Percentiles rank a stretch among this genome's conserved stretches.
These are phyloP conservation scores for Anorthoa munda DNA, from an alignment of 2,888 invertebrate species.

Conservation along the genomic window DNA sequence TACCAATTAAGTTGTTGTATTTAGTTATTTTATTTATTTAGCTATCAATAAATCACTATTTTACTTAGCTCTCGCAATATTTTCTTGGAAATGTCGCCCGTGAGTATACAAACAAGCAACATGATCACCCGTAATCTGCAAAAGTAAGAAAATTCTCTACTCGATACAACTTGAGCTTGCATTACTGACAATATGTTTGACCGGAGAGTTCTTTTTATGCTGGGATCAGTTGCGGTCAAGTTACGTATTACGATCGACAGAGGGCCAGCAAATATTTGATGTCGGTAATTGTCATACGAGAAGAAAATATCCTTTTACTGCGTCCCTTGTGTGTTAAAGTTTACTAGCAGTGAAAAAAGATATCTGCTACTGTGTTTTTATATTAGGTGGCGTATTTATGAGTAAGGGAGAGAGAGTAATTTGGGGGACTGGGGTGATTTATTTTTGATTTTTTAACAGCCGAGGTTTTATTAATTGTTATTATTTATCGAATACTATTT, in stretches of 20 bases:
- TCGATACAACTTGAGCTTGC: slow-evolving; percentile 68
- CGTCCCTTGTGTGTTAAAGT: slow-evolving; percentile 62
- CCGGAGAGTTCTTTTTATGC: slow-evolving; percentile 51
- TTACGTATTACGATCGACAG: slow-evolving; percentile 87
- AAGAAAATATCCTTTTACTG: slow-evolving; percentile 74
- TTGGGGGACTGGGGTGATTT: neutral
- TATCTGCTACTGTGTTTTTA: slow-evolving; percentile 42
- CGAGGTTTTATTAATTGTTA: too few species aligned
- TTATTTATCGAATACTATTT: too few species aligned
- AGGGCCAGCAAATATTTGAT: slow-evolving; percentile 89
- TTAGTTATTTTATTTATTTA: too few species aligned
- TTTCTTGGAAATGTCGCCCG: slow-evolving; percentile 80
- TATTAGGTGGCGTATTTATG: slow-evolving; percentile 34
- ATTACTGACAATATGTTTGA: neutral
- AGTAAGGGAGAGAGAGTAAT: neutral
- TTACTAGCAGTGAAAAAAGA: slow-evolving; percentile 61
- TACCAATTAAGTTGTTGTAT: too few species aligned
- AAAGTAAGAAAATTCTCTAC: slow-evolving; percentile 82
- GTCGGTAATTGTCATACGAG: slow-evolving; percentile 88
- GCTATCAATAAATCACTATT: slow-evolving; percentile 40
- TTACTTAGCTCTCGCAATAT: slow-evolving; percentile 71
- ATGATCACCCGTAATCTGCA: slow-evolving; percentile 80
- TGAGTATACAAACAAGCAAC: slow-evolving; percentile 88
- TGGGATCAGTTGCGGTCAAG: slow-evolving; percentile 74
- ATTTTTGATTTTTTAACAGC: neutral